These are phyloP conservation scores for Ispidina picta DNA, from an alignment of 2,797 vertebrate genomes.

Conservation along the genomic window DNA sequence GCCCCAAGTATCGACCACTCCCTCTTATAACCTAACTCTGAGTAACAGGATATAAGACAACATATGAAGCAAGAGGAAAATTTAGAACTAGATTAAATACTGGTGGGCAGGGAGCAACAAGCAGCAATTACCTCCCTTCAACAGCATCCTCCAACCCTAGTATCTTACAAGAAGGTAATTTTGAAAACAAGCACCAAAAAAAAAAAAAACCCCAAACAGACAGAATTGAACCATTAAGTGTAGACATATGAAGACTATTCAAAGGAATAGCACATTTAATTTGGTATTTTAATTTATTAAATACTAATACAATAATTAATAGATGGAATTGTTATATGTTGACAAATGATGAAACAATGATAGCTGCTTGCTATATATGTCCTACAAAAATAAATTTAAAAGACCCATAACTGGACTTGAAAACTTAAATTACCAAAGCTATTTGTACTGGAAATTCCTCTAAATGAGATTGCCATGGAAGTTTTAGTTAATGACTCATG, in stretches of 20 bases:
- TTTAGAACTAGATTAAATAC: neutral
- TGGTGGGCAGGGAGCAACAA: neutral
- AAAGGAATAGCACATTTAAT: neutral
- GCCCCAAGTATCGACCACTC: neutral
- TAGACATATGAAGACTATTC: neutral
- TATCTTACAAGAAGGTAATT: neutral
- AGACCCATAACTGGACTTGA: neutral
- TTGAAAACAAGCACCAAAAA: neutral
- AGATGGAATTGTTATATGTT: neutral
- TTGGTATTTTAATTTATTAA: neutral
- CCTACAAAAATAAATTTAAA: neutral
- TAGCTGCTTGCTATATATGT: neutral
- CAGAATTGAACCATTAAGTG: neutral
- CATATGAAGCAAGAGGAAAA: neutral
- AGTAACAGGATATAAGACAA: neutral
- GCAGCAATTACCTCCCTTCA: neutral
- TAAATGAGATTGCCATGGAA: neutral
- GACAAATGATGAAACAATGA: neutral
- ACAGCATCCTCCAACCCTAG: neutral
- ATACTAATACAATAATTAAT: too few species aligned
- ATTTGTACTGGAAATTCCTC: neutral
- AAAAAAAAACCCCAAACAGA: neutral
- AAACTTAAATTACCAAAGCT: neutral
- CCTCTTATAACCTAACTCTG: neutral
- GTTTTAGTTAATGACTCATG: neutral